Conservation (phyloP, 2,113 vertebrate species). For the Desmodus rotundus region DNA sequence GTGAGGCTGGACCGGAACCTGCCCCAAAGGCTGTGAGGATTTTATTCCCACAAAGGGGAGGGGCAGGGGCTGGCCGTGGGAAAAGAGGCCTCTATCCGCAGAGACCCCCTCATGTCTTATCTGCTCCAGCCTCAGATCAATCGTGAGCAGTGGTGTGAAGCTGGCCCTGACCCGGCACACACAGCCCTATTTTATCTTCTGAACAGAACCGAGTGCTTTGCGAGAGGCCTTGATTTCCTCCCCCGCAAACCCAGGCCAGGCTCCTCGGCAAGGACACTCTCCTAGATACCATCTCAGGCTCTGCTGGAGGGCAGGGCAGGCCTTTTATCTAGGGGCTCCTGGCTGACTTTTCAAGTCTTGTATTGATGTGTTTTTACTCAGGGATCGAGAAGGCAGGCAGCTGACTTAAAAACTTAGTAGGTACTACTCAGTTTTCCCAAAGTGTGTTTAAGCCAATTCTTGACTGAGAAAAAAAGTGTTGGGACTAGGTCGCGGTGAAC, state of each 20-base stretch:
- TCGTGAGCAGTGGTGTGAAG: background rate
- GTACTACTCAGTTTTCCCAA: background rate
- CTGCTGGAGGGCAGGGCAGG: background rate
- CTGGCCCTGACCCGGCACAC: background rate
- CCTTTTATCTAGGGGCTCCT: background rate
- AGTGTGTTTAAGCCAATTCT: background rate
- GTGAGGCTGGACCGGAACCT: background rate
- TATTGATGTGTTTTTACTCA: background rate
- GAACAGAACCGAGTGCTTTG: background rate
- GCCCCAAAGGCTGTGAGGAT: background rate
- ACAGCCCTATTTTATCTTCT: background rate
- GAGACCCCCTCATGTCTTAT: background rate
- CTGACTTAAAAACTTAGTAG: background rate
- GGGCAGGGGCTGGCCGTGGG: background rate
- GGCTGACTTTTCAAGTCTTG: background rate
- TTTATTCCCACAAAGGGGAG: background rate
- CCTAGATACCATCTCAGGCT: background rate
- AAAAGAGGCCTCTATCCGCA: background rate
- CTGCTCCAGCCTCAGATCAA: background rate
- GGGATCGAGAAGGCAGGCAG: background rate
- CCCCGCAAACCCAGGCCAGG: too few relatives aligned
- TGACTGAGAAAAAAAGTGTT: background rate
- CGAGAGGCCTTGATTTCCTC: background rate
- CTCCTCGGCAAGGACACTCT: background rate
- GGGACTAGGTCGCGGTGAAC: background rate